A percentile compares a stretch with the other conserved stretches of the same genome.
phyloP scores from a whole-genome alignment of 92 coral and sea anemone species.

The Umimayanthus chanpuru region DNA sequence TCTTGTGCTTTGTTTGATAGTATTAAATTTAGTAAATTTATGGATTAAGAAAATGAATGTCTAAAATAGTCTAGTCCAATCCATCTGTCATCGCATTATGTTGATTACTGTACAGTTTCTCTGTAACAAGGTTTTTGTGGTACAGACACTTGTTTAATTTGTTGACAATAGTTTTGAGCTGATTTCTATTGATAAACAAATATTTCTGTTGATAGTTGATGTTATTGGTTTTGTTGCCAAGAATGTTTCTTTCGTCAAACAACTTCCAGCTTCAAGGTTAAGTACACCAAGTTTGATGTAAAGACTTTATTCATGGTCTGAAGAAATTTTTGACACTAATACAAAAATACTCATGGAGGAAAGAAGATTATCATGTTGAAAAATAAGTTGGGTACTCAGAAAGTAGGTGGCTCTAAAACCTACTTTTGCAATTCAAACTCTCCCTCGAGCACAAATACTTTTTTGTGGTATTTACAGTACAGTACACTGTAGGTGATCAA shows the following conservation, averaged over 20 bases:
- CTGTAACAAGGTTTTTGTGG: not conserved
- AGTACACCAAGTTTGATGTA: not conserved
- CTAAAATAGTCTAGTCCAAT: not conserved
- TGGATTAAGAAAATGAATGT: conserved; percentile 4
- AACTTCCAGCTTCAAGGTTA: not conserved
- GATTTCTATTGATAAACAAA: no score
- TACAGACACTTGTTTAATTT: not conserved
- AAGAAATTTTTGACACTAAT: no score
- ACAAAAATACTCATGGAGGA: no score
- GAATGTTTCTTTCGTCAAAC: not conserved
- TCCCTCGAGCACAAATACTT: no score
- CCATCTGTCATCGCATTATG: not conserved
- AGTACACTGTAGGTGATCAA: no score
- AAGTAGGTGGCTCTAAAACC: no score
- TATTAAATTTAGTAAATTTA: not conserved
- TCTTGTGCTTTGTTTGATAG: conserved; percentile 4
- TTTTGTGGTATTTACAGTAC: no score
- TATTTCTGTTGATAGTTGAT: no score
- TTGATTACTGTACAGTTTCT: not conserved
- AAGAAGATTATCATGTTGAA: no score
- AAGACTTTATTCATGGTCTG: no score
- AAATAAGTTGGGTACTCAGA: no score
- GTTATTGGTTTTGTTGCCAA: not conserved
- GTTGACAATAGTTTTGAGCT: not conserved
- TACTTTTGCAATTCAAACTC: no score